phyloP scores from a whole-genome alignment of 2,888 invertebrate genomes.

The Dryobota labecula region DNA sequence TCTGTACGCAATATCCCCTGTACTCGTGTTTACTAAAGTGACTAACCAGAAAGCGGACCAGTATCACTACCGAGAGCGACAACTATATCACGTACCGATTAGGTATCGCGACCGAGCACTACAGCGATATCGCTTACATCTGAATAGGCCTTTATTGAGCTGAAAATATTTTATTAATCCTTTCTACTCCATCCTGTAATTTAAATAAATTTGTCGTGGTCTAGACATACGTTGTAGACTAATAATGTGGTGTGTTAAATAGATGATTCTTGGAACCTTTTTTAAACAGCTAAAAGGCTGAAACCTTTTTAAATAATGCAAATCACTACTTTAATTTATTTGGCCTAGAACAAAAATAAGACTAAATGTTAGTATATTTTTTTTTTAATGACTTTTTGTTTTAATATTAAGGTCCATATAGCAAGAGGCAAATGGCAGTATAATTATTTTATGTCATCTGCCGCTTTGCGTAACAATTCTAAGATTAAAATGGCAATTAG shows the following conservation, averaged over 20 bases:
- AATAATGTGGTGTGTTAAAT: constrained; percentile 64
- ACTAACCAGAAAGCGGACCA: too few relatives aligned
- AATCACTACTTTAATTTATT: constrained; percentile 42
- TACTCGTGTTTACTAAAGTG: too few relatives aligned
- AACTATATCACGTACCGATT: too few relatives aligned
- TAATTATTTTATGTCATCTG: neutral
- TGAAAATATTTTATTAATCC: constrained; percentile 59
- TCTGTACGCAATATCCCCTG: too few relatives aligned
- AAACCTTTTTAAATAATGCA: constrained; percentile 41
- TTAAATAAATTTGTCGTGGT: constrained; percentile 59
- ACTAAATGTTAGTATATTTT: neutral
- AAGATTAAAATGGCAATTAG: constrained; percentile 11
- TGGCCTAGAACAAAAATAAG: neutral
- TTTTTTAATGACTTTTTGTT: neutral
- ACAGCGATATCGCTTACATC: too few relatives aligned
- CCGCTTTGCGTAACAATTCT: neutral
- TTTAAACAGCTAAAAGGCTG: constrained; percentile 46
- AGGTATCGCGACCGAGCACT: too few relatives aligned
- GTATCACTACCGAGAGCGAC: too few relatives aligned
- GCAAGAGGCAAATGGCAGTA: neutral
- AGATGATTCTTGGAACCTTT: constrained; percentile 53
- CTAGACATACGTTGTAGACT: constrained; percentile 55
- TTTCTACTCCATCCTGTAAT: constrained; percentile 59
- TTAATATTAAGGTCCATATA: neutral
- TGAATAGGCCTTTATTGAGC: too few relatives aligned